Evolutionary conservation across 1,140 invertebrate genomes (phyloP).

Genomic region (Achroia grisella): DNA sequence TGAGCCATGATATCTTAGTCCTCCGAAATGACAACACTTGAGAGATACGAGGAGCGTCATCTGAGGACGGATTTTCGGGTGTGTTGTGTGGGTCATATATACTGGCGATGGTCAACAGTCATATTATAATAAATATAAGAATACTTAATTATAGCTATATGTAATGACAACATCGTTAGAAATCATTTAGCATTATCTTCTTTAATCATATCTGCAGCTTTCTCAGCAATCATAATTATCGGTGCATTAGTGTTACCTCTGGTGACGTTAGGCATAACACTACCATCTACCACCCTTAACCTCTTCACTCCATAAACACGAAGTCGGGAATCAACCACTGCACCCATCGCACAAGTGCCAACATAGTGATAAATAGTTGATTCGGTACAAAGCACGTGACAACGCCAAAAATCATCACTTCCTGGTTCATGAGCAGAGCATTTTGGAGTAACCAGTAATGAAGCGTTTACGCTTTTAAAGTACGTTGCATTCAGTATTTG

Average conservation of each 20-base stretch:
- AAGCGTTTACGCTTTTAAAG: constrained; percentile 16
- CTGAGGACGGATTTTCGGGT: too few species aligned
- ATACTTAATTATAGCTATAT: too few species aligned
- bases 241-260: constrained; percentile 14
- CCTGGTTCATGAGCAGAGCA: constrained; percentile 3
- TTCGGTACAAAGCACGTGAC: constrained; percentile 40
- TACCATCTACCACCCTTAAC: constrained; percentile 35
- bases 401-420: constrained; percentile 47
- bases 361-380: constrained; percentile 56
- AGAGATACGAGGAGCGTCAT: too few species aligned
- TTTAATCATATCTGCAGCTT: constrained; percentile 4
- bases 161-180: too few species aligned
- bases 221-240: constrained; percentile 1
- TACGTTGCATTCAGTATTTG: constrained; percentile 77
- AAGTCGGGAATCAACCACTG: constrained; percentile 57
- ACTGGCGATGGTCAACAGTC: too few species aligned
- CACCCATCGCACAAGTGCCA: constrained; percentile 73
- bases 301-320: constrained; percentile 47
- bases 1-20: too few species aligned
- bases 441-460: constrained; percentile 9
- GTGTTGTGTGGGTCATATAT: too few species aligned
- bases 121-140: too few species aligned
- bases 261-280: constrained; percentile 27
- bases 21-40: too few species aligned
- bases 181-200: background rate